These are phyloP conservation scores for Pediacus dermestoides DNA, from an alignment of 2,888 invertebrate species.

Conservation along the genomic window DNA sequence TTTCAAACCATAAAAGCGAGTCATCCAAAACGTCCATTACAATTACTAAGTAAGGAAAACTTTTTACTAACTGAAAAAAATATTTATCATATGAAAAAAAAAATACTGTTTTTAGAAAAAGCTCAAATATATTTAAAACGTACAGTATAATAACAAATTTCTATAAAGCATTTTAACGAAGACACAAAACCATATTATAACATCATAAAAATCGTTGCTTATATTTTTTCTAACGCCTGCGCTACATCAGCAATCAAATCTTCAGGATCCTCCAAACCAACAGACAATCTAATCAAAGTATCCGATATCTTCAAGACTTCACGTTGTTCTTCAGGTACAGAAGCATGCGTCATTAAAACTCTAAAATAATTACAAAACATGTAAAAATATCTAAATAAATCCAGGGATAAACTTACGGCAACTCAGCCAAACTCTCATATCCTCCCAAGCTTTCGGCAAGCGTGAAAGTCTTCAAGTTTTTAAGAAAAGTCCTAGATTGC, in stretches of 20 bases:
- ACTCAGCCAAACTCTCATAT: conserved; percentile 89
- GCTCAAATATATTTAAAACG: no score
- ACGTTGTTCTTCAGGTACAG: conserved; percentile 74
- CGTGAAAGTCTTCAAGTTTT: conserved; percentile 73
- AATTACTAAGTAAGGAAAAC: no score
- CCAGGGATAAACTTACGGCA: conserved; percentile 68
- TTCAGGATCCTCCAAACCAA: conserved; percentile 83
- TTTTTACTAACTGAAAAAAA: no score
- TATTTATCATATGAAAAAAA: no score
- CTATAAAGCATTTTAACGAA: no score
- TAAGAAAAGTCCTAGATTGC: conserved; percentile 71
- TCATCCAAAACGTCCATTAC: no score
- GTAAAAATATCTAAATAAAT: neutral
- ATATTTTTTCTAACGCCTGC: conserved; percentile 64
- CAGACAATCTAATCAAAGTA: conserved; percentile 79
- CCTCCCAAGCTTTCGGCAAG: conserved; percentile 95
- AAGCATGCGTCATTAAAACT: conserved; percentile 92
- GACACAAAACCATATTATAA: no score
- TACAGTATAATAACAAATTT: no score
- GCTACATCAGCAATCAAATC: conserved; percentile 84
- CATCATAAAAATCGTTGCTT: no score
- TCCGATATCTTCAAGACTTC: conserved; percentile 75
- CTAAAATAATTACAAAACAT: conserved; percentile 50
- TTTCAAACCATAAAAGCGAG: no score
- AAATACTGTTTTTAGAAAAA: no score